A percentile compares a stretch with the other conserved stretches of the same genome.
phyloP scores from a whole-genome alignment of 1,140 invertebrate genomes.

The Heterodera schachtii region DNA sequence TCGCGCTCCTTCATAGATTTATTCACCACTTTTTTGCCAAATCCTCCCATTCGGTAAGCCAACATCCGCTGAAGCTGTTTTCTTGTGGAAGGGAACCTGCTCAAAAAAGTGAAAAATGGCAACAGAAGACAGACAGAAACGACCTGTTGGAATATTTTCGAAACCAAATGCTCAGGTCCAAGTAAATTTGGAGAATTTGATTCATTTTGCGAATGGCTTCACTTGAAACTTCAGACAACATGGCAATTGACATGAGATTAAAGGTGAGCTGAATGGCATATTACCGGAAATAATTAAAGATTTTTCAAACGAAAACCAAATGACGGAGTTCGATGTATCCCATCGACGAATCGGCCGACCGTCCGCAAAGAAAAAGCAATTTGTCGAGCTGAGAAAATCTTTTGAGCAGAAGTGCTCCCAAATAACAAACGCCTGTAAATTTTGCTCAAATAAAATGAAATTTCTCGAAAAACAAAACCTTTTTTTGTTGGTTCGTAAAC shows the following conservation, averaged over 20 bases:
- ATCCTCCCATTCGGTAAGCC: neutral
- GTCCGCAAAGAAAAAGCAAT: slow-evolving; percentile 32
- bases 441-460: neutral
- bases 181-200: slow-evolving; percentile 20
- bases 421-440: slow-evolving; percentile 17
- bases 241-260: slow-evolving; percentile 36
- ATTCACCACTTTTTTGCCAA: neutral
- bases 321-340: slow-evolving; percentile 39
- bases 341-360: slow-evolving; percentile 32
- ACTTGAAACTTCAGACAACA: slow-evolving; percentile 34
- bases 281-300: neutral
- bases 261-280: slow-evolving; percentile 37
- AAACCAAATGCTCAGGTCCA: slow-evolving; percentile 27
- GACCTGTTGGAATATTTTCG: slow-evolving; percentile 18
- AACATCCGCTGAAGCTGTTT: neutral
- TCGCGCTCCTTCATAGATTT: neutral
- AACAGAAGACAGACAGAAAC: neutral
- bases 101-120: neutral
- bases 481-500: slow-evolving; percentile 21
- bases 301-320: slow-evolving; percentile 31
- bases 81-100: neutral
- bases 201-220: slow-evolving; percentile 25
- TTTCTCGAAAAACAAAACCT: neutral
- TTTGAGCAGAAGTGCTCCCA: slow-evolving; percentile 29
- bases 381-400: slow-evolving; percentile 30